Percentiles rank a stretch among this genome's conserved stretches.
These are phyloP conservation scores for Pogoniulus pusillus DNA, from an alignment of 2,797 vertebrate genomes.

Conservation along the genomic window DNA sequence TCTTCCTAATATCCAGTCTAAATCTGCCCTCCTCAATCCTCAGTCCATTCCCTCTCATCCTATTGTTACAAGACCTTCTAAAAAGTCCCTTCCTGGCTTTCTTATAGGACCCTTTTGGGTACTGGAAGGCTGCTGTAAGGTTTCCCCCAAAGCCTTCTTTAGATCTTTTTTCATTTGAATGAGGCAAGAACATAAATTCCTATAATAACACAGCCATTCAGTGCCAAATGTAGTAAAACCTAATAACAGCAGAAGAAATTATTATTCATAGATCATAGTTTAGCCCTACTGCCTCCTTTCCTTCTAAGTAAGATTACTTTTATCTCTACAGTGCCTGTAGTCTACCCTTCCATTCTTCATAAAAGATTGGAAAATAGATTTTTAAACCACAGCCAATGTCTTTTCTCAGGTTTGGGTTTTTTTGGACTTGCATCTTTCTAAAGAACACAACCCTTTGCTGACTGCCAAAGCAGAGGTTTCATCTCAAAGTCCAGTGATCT, in stretches of 20 bases:
- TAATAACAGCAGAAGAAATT: neutral
- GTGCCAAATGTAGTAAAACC: slow-evolving; percentile 36
- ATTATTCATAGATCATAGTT: slow-evolving; percentile 9
- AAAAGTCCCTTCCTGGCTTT: no score
- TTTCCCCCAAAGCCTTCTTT: no score
- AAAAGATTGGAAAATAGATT: neutral
- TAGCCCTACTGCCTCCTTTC: neutral
- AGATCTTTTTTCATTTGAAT: neutral
- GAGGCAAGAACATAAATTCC: slow-evolving; percentile 13
- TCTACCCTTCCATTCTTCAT: neutral
- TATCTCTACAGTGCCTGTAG: neutral
- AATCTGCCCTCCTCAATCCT: no score
- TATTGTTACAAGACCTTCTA: no score
- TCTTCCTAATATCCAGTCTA: no score
- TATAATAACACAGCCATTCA: neutral
- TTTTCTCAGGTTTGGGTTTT: neutral
- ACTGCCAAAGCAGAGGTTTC: neutral
- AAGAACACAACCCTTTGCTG: neutral
- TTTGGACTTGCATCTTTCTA: neutral
- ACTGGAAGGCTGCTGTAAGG: no score
- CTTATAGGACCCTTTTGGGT: no score
- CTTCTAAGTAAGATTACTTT: neutral
- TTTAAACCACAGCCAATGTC: neutral
- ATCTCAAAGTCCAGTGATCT: neutral
- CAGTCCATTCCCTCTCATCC: no score